A percentile compares a stretch with the other conserved stretches of the same genome.
Evolutionary conservation across 2,797 vertebrate species (phyloP).

Genomic region (Cynopterus sphinx): DNA sequence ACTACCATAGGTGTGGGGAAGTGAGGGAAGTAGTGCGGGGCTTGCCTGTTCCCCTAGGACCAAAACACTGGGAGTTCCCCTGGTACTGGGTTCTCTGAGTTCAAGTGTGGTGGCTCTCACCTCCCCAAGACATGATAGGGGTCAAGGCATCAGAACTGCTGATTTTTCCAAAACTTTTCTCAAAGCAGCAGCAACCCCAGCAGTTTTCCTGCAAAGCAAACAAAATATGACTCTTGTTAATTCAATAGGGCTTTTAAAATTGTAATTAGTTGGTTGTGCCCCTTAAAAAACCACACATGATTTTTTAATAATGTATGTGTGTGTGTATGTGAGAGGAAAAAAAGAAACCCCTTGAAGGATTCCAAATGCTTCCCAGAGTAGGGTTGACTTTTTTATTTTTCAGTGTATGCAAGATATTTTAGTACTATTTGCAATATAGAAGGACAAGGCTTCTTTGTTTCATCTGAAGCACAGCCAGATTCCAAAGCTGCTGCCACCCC

Average conservation of each 20-base stretch:
- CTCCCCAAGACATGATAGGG: slow-evolving; percentile 80
- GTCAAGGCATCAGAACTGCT: slow-evolving; percentile 85
- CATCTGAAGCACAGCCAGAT: neutral
- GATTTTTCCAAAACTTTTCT: slow-evolving; percentile 83
- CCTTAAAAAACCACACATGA: slow-evolving; percentile 78
- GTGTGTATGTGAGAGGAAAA: slow-evolving; percentile 45
- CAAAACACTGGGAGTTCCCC: slow-evolving; percentile 5
- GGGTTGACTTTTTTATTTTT: neutral
- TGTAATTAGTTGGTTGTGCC: slow-evolving; percentile 80
- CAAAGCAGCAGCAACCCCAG: slow-evolving; percentile 86
- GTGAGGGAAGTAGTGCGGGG: neutral
- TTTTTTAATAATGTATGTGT: slow-evolving; percentile 74
- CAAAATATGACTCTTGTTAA: slow-evolving; percentile 84
- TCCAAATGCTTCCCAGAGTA: slow-evolving; percentile 61
- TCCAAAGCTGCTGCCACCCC: neutral
- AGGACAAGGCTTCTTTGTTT: slow-evolving; percentile 77
- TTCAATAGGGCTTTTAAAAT: slow-evolving; percentile 82
- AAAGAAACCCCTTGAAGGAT: slow-evolving; percentile 40
- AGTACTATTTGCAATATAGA: slow-evolving; percentile 26
- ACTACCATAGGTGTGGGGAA: neutral
- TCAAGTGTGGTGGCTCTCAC: slow-evolving; percentile 78
- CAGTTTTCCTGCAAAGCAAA: slow-evolving; percentile 87
- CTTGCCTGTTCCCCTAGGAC: slow-evolving; percentile 48
- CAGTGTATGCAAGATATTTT: slow-evolving; percentile 65
- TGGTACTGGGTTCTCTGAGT: neutral